These are phyloP conservation scores for Panagrolaimus sp. DNA, from an alignment of 1,140 invertebrate genomes.

Conservation along the genomic window DNA sequence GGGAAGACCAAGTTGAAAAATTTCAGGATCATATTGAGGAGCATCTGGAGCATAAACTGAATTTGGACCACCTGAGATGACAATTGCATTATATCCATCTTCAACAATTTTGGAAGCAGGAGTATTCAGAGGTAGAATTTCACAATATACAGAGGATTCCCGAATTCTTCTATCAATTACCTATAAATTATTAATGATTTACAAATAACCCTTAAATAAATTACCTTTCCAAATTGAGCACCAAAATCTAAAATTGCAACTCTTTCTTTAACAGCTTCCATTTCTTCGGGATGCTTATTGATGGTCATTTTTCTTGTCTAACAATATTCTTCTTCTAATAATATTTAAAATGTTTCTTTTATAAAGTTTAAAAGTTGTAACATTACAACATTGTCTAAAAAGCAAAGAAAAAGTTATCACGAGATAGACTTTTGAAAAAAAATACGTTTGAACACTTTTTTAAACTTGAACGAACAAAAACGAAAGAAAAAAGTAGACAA, in stretches of 20 bases:
- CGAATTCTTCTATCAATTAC: slow-evolving; percentile 72
- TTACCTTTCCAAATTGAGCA: slow-evolving; percentile 90
- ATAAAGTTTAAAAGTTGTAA: too few species aligned
- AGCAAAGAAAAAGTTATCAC: too few species aligned
- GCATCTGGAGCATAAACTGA: slow-evolving; percentile 91
- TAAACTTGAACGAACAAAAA: too few species aligned
- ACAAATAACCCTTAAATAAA: slow-evolving; percentile 19
- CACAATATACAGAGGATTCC: slow-evolving; percentile 84
- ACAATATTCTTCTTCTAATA: too few species aligned
- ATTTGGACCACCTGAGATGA: slow-evolving; percentile 93
- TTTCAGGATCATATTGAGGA: slow-evolving; percentile 84
- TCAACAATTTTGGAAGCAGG: slow-evolving; percentile 65
- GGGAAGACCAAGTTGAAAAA: slow-evolving; percentile 88
- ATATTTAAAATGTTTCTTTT: too few species aligned
- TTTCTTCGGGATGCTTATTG: too few species aligned
- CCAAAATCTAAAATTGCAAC: slow-evolving; percentile 95
- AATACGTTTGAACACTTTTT: too few species aligned
- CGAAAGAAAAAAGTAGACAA: too few species aligned
- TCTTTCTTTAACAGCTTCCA: slow-evolving; percentile 58
- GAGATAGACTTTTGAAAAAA: too few species aligned
- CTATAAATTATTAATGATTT: slow-evolving; percentile 55
- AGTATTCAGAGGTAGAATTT: slow-evolving; percentile 86
- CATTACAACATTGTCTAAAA: too few species aligned
- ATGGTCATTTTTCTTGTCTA: too few species aligned
- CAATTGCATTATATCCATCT: slow-evolving; percentile 72